Evolutionary conservation across 2,797 vertebrate species (phyloP).

Genomic region (Epinephelus awoara): DNA sequence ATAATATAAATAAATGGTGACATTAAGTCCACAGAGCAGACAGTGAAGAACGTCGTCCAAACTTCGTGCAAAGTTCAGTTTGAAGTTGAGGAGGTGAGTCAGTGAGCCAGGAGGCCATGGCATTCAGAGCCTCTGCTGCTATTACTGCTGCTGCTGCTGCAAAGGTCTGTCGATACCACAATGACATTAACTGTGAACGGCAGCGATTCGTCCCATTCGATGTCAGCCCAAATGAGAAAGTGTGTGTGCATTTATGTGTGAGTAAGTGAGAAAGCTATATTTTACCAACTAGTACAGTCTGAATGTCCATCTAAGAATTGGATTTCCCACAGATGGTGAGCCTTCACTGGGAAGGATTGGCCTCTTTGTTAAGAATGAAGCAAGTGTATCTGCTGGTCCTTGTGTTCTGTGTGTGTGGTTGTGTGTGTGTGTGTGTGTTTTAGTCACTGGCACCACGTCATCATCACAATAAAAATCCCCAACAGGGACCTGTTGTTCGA

Average conservation of each 20-base stretch:
- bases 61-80: constrained; percentile 14
- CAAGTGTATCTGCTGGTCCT: background rate
- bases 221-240: background rate
- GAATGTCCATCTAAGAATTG: background rate
- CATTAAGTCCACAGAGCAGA: constrained; percentile 1
- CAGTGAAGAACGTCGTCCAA: background rate
- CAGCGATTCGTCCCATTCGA: background rate
- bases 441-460: background rate
- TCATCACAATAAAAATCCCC: no score
- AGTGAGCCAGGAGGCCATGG: constrained; percentile 1
- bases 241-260: background rate
- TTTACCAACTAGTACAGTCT: background rate
- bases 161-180: constrained; percentile 20
- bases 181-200: constrained; percentile 22
- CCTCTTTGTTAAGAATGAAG: background rate
- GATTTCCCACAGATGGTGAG: background rate
- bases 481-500: no score
- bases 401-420: background rate
- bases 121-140: background rate
- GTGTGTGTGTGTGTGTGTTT: no score
- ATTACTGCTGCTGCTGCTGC: background rate
- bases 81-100: constrained; percentile 13
- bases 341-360: background rate
- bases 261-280: background rate
- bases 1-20: constrained; percentile 21